Evolutionary conservation across 2,888 invertebrate genomes (phyloP).

Genomic region (Punctoribates punctum): DNA sequence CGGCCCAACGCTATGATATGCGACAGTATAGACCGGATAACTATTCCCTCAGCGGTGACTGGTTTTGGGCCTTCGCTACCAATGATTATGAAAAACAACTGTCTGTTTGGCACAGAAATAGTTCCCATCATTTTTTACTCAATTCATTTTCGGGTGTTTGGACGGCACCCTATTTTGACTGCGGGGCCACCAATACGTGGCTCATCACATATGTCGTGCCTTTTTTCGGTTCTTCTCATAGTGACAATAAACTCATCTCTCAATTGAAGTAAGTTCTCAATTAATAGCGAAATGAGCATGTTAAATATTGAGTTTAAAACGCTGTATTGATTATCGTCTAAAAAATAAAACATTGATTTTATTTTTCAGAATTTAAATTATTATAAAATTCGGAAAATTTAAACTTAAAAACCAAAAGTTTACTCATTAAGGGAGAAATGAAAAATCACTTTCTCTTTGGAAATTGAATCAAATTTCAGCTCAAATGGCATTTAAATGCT

Average conservation of each 20-base stretch:
- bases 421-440: no score
- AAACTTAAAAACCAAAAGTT: no score
- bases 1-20: neutral
- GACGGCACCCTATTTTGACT: conserved; percentile 46
- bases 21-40: neutral
- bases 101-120: conserved; percentile 24
- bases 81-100: neutral
- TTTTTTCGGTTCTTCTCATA: conserved; percentile 40
- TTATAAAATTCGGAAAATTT: no score
- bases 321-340: no score
- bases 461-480: no score
- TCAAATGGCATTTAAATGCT: no score
- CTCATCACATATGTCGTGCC: conserved; percentile 46
- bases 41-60: conserved; percentile 24
- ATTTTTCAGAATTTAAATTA: no score
- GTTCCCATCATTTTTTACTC: neutral
- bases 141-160: conserved; percentile 41
- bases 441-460: no score
- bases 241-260: neutral
- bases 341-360: no score
- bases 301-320: neutral
- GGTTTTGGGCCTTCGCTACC: conserved; percentile 36
- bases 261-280: neutral
- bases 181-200: conserved; percentile 45
- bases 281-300: neutral